These are phyloP conservation scores for Solenopsis invicta DNA, from an alignment of 1,140 invertebrate species.

Conservation along the genomic window DNA sequence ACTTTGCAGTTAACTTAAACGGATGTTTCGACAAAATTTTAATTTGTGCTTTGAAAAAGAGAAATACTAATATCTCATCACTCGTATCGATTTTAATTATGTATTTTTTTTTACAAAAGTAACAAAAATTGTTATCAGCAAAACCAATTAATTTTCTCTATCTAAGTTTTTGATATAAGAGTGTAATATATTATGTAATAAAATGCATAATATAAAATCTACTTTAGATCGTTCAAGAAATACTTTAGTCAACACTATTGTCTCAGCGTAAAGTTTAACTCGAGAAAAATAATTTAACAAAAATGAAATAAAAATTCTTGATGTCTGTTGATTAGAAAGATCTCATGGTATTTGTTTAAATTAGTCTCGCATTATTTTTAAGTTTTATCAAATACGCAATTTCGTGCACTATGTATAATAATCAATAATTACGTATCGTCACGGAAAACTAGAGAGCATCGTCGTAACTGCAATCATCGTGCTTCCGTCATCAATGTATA, in stretches of 20 bases:
- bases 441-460: constrained; percentile 1
- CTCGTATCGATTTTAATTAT: not conserved
- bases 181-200: no score
- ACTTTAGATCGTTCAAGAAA: not conserved
- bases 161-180: no score
- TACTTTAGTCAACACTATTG: not conserved
- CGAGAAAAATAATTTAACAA: not conserved
- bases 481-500: constrained; percentile 37
- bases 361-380: not conserved
- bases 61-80: no score
- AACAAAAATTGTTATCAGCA: not conserved
- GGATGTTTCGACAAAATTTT: not conserved
- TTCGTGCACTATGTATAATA: not conserved
- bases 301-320: not conserved
- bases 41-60: not conserved
- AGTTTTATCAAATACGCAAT: not conserved
- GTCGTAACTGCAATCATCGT: constrained; percentile 37
- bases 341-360: not conserved
- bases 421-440: constrained; percentile 26
- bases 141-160: not conserved
- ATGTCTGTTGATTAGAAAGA: not conserved
- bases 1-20: not conserved
- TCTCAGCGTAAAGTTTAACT: not conserved
- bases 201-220: not conserved
- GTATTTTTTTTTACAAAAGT: not conserved